Base-by-base conservation (phyloP, 1,140 invertebrate species). In the Megalonaias nervosa region DNA sequence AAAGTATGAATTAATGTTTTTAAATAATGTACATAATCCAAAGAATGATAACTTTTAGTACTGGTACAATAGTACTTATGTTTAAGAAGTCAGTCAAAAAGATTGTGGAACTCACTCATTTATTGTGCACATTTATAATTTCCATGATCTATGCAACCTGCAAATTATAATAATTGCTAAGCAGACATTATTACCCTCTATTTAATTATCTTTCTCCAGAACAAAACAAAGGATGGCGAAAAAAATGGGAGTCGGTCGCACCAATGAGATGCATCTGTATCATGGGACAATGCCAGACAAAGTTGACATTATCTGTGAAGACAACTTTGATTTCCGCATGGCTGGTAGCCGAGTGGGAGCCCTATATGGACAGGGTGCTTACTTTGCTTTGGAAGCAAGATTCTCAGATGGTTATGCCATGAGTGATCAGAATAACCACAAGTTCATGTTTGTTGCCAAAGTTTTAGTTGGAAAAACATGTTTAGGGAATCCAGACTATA, bases 291-390 rank as follows among this genome's bases (percentile, higher is more conserved):
- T 70, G 13, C 74, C 73, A 16, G 71, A 79, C 2, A 26, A 71
- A 1, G 73, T 81, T 6, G 77, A 83, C 17, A 26, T 69, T 15
- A 85, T 85, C 26, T 70, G 66, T 48, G 38, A 75, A 15, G 80
- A 85, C 61, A 81, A 81, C 60, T 82, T 85, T 67, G 84, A 85
- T 67, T 80, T 78, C 26, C 69, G 81, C 6, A 77, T 85, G 17
- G 74, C 77, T 16, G 82, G 82, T 0, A 59, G 14, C 9, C 64
- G 74, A 26, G 75, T 81, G n/a, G 83, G 81, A 1, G 75, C 82
- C 26, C 61, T 83, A 55, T 83, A 80, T 68, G 84, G 84, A 16
- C 71, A 78, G 58, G 84, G 84, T 5, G 57, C 77, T n/a, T 85
- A 85, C 68, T 85, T 85, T 73, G 81, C 83, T 26, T 61, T 78